phyloP scores from a whole-genome alignment of 2,888 invertebrate genomes.

The Diaphora mendica region DNA sequence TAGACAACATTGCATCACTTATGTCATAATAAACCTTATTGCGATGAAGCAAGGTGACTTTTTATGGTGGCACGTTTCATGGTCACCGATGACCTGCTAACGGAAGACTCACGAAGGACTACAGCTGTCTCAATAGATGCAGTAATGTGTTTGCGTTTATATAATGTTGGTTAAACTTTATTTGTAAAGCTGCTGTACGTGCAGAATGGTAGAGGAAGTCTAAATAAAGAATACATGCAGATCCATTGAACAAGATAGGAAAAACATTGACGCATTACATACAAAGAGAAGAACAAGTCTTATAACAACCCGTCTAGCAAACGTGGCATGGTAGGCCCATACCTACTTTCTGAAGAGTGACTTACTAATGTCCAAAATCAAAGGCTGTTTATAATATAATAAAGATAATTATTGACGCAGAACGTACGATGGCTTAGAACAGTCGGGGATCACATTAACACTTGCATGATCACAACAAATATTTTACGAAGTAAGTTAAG shows the following conservation, averaged over 20 bases:
- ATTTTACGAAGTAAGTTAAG: too few relatives aligned
- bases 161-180: slow-evolving; percentile 10
- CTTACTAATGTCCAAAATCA: too few relatives aligned
- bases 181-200: neutral
- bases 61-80: slow-evolving; percentile 16
- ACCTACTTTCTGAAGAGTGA: too few relatives aligned
- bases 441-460: neutral
- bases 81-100: slow-evolving; percentile 33
- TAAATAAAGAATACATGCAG: neutral
- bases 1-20: slow-evolving; percentile 19
- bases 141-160: slow-evolving; percentile 37
- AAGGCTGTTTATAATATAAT: too few relatives aligned
- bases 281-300: too few relatives aligned
- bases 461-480: too few relatives aligned
- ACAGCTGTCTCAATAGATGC: slow-evolving; percentile 45
- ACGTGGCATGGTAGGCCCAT: too few relatives aligned
- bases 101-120: slow-evolving; percentile 26
- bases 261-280: neutral
- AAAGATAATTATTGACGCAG: neutral
- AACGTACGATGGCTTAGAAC: neutral
- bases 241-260: neutral
- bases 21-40: slow-evolving; percentile 23
- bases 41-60: slow-evolving; percentile 19
- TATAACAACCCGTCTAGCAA: too few relatives aligned
- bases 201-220: neutral